These are phyloP conservation scores for Rostratula benghalensis DNA, from an alignment of 2,113 vertebrate species.

Conservation along the genomic window DNA sequence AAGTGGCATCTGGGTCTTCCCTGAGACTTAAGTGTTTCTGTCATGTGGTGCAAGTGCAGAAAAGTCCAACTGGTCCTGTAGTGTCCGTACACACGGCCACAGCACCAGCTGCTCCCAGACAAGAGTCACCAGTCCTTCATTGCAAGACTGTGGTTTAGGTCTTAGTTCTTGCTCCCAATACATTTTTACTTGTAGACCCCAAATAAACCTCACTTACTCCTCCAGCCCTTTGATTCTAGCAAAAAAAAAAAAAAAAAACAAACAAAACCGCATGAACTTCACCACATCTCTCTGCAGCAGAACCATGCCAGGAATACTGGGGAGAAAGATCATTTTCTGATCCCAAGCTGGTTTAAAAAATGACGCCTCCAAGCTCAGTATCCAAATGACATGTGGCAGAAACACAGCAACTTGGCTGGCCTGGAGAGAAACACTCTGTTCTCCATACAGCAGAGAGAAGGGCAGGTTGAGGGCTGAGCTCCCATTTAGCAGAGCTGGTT, in stretches of 20 bases:
- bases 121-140: neutral
- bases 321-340: neutral
- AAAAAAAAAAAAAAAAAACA: too few species aligned
- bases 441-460: neutral
- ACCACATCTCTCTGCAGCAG: neutral
- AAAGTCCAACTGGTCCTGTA: neutral
- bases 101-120: neutral
- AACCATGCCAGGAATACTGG: neutral
- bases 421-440: neutral
- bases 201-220: neutral
- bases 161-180: neutral
- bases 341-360: neutral
- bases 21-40: neutral
- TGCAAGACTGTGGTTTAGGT: neutral
- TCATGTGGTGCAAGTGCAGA: neutral
- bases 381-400: neutral
- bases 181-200: neutral
- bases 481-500: neutral
- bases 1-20: neutral
- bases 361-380: neutral
- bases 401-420: neutral
- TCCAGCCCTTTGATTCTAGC: neutral
- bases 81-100: neutral
- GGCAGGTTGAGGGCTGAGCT: neutral
- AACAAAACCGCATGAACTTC: neutral